Evolutionary conservation across 1,140 invertebrate species (phyloP).

Genomic region (Metaphire vulgaris): DNA sequence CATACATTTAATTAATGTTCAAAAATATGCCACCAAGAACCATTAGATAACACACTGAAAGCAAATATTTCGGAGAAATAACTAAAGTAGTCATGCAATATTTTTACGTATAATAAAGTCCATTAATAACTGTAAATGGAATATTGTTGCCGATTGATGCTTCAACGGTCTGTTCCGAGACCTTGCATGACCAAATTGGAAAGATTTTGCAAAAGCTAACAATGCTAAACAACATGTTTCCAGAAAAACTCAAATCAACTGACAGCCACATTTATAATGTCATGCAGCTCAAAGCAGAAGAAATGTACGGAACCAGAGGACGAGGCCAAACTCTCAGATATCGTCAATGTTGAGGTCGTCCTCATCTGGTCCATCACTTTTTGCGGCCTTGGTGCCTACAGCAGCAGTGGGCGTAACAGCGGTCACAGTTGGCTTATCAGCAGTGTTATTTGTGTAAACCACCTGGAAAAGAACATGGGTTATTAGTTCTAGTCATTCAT

Average conservation of each 20-base stretch:
- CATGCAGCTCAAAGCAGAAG: neutral
- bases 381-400: constrained; percentile 32
- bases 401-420: constrained; percentile 9
- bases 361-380: too few species aligned
- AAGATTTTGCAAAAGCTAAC: neutral
- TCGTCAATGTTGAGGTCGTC: constrained; percentile 43
- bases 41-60: too few species aligned
- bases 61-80: too few species aligned
- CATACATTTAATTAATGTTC: too few species aligned
- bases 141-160: neutral
- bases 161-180: neutral
- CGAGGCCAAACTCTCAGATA: constrained; percentile 34
- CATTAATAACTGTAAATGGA: neutral
- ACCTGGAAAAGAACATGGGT: constrained; percentile 45
- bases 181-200: neutral
- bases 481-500: too few species aligned
- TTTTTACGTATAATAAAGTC: neutral
- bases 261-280: too few species aligned
- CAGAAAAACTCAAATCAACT: neutral
- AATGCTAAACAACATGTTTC: neutral
- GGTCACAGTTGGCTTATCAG: constrained; percentile 15
- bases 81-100: too few species aligned
- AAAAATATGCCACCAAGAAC: too few species aligned
- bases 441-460: constrained; percentile 41
- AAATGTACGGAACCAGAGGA: neutral